phyloP scores from a whole-genome alignment of 2,797 vertebrate genomes.

The Eulemur rubriventer region DNA sequence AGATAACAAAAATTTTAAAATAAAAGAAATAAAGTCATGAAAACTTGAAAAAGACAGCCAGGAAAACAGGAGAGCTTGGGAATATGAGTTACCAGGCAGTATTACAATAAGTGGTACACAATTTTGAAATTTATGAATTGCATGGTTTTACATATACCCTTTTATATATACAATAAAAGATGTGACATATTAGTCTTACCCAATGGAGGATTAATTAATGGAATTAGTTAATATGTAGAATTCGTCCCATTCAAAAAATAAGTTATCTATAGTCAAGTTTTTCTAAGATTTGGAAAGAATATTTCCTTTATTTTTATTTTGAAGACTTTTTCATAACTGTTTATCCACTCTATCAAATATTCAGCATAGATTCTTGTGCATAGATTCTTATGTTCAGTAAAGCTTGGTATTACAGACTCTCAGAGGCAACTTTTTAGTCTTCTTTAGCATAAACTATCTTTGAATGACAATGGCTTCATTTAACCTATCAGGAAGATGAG shows the following conservation, averaged over 20 bases:
- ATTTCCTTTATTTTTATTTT: background rate
- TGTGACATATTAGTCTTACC: background rate
- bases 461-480: background rate
- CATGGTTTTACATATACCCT: background rate
- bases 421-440: background rate
- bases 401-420: background rate
- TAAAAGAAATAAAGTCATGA: too few relatives aligned
- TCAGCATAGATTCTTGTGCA: background rate
- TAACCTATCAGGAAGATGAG: background rate
- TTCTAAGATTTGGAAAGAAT: background rate
- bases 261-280: background rate
- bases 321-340: background rate
- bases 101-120: background rate
- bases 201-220: background rate
- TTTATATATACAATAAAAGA: background rate
- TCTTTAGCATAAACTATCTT: background rate
- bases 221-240: background rate
- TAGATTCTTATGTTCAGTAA: background rate
- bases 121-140: background rate
- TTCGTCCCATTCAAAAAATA: background rate
- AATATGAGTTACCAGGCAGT: too few relatives aligned
- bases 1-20: too few relatives aligned
- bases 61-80: too few relatives aligned
- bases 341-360: background rate
- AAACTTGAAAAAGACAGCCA: too few relatives aligned